A percentile compares a stretch with the other conserved stretches of the same genome.
These are phyloP conservation scores for Pterois miles DNA, from an alignment of 2,797 vertebrate genomes.

Conservation along the genomic window DNA sequence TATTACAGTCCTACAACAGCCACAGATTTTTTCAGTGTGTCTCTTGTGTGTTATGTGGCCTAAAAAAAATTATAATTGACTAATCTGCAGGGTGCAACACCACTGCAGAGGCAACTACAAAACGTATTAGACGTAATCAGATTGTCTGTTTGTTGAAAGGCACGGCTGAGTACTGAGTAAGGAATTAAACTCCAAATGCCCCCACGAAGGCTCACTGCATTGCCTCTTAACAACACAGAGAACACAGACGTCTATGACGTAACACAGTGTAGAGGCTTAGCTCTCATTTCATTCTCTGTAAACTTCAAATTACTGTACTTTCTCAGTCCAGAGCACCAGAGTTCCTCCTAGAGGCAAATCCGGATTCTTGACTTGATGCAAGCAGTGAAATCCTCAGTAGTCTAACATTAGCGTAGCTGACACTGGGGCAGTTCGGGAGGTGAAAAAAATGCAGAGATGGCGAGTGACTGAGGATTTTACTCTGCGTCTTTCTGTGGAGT, in stretches of 20 bases:
- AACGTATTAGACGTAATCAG: slow-evolving; percentile 11
- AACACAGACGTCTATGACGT: neutral
- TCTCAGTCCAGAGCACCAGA: slow-evolving; percentile 6
- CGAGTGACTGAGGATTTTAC: slow-evolving; percentile 48
- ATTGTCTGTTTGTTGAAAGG: slow-evolving; percentile 18
- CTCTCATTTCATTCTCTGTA: slow-evolving; percentile 1
- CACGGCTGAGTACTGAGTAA: neutral
- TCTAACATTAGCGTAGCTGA: slow-evolving; percentile 46
- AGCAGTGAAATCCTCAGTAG: slow-evolving; percentile 36
- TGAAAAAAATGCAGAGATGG: neutral
- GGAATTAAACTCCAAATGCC: slow-evolving; percentile 38
- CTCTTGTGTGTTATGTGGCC: neutral
- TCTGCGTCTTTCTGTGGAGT: slow-evolving; percentile 44
- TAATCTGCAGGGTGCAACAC: slow-evolving; percentile 11
- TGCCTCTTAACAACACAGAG: neutral
- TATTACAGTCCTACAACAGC: too few species aligned
- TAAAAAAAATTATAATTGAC: neutral
- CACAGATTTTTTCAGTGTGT: neutral
- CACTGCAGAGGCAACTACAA: slow-evolving; percentile 6
- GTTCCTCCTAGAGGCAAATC: slow-evolving; percentile 12
- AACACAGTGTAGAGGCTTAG: neutral
- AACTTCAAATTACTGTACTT: neutral
- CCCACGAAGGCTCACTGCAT: neutral
- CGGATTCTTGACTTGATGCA: slow-evolving; percentile 21
- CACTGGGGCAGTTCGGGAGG: slow-evolving; percentile 4